Conservation (phyloP, 2,797 vertebrate genomes). For the Clarias laeviceps region DNA sequence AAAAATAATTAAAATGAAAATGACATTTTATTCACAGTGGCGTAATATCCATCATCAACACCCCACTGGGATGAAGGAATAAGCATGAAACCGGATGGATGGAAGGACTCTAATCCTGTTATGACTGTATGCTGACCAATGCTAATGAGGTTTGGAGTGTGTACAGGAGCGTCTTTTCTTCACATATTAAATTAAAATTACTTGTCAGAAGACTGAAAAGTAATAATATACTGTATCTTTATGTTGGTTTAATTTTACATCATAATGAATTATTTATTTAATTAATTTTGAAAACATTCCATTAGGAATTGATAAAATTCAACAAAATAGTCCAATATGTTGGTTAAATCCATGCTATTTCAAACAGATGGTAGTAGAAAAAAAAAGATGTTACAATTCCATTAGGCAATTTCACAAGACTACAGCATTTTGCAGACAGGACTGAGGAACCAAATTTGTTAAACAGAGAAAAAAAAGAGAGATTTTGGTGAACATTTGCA, state of each 20-base stretch:
- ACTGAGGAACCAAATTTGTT: not conserved
- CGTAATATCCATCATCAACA: conserved; percentile 36
- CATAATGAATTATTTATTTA: not conserved
- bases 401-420: not conserved
- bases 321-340: not conserved
- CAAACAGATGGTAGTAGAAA: not conserved
- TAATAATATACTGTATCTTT: conserved; percentile 18
- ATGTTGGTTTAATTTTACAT: not conserved
- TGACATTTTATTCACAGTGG: conserved; percentile 33
- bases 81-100: conserved; percentile 48
- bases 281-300: not conserved
- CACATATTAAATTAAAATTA: conserved; percentile 43
- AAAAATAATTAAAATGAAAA: conserved; percentile 8
- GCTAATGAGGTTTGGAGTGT: conserved; percentile 61
- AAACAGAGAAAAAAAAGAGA: not conserved
- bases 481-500: not conserved
- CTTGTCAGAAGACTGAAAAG: conserved; percentile 36
- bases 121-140: conserved; percentile 57
- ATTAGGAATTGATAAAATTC: not conserved
- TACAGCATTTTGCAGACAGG: not conserved
- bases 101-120: conserved; percentile 57
- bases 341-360: not conserved
- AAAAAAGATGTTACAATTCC: not conserved
- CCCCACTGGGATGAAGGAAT: conserved; percentile 41
- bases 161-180: conserved; percentile 32